These are phyloP conservation scores for Druceiella hillmani DNA, from an alignment of 2,888 invertebrate genomes.

Conservation along the genomic window DNA sequence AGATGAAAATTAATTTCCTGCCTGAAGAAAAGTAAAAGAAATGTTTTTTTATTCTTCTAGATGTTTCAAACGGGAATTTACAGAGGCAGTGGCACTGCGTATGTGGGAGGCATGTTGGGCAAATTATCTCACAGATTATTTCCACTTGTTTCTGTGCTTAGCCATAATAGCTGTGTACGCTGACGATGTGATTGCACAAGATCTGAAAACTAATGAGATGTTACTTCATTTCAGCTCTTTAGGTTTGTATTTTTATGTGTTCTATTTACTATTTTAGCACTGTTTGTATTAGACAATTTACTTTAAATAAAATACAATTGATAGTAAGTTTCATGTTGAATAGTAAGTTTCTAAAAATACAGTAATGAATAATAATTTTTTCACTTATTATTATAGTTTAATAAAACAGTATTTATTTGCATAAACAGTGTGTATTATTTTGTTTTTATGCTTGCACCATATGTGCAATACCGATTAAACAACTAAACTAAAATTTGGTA, in stretches of 20 bases:
- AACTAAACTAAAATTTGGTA: too few species aligned
- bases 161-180: slow-evolving; percentile 91
- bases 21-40: background rate
- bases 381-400: too few species aligned
- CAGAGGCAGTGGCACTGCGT: slow-evolving; percentile 77
- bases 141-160: slow-evolving; percentile 90
- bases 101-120: slow-evolving; percentile 99
- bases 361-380: too few species aligned
- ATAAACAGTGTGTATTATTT: too few species aligned
- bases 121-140: slow-evolving; percentile 92
- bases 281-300: too few species aligned
- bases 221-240: slow-evolving; percentile 90
- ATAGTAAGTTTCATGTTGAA: too few species aligned
- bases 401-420: too few species aligned
- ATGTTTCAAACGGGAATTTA: slow-evolving; percentile 90
- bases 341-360: too few species aligned
- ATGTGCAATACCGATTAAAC: too few species aligned
- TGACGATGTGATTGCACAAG: slow-evolving; percentile 89
- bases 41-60: slow-evolving; percentile 38
- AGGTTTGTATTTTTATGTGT: slow-evolving; percentile 36
- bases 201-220: slow-evolving; percentile 91
- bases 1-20: background rate
- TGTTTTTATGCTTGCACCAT: too few species aligned
- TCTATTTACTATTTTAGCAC: too few species aligned
- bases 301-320: too few species aligned